These are phyloP conservation scores for Condylura cristata DNA, from an alignment of 2,113 vertebrate genomes.

Conservation along the genomic window DNA sequence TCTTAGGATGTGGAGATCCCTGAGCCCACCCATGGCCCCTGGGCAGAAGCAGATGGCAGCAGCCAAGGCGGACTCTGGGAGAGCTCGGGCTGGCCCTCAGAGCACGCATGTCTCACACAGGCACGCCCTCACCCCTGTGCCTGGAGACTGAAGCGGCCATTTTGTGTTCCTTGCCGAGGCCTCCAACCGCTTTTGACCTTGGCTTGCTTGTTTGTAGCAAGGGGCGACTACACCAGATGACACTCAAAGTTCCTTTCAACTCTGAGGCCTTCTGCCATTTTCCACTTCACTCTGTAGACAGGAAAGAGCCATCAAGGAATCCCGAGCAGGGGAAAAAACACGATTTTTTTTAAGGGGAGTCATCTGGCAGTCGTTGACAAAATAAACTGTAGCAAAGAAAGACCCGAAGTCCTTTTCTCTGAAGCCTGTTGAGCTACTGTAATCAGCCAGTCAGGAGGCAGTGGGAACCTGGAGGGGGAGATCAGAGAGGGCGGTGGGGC, in stretches of 20 bases:
- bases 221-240: background rate
- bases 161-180: background rate
- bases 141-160: background rate
- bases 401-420: background rate
- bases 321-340: background rate
- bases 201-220: background rate
- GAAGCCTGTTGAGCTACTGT: background rate
- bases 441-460: background rate
- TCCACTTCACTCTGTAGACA: background rate
- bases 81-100: rapidly evolving
- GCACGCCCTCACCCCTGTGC: too few relatives aligned
- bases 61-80: rapidly evolving
- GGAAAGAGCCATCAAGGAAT: background rate
- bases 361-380: background rate
- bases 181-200: background rate
- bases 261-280: background rate
- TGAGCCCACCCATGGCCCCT: rapidly evolving
- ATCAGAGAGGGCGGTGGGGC: background rate
- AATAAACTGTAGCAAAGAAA: background rate
- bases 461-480: background rate
- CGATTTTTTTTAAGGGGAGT: background rate
- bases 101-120: background rate
- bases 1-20: background rate
- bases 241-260: background rate
- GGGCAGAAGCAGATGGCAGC: rapidly evolving